Evolutionary conservation across 2,797 vertebrate genomes (phyloP), one percentile per base, ranked within the genome.

Genomic region (Channa striata): DNA sequence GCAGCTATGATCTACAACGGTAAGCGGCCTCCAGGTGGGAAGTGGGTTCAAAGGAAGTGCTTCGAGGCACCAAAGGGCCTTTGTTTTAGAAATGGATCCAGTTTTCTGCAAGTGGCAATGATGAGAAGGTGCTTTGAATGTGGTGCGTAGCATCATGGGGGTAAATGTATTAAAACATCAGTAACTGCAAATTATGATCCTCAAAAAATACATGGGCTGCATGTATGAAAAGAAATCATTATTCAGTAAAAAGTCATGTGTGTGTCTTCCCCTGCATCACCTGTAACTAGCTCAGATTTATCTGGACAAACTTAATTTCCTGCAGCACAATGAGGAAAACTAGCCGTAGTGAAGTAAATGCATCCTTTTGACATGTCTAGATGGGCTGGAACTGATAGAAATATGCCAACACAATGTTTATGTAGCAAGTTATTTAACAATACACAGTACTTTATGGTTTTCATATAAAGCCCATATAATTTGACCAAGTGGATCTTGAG

Each of bases 1-100:
- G 90, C 89, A 12, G 90, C 92, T 33, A 94, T 96, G 87, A 91
- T 96, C 63, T 96, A 96, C 87, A 96, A 94, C 51, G 93, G 96
- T 96, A 77, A 92, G 95, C 62, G 21, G 39, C 6, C 0, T 30
- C 10, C 57, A 7, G 4, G 10, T 19, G 5, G 14, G 30, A 36
- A 61, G n/a, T n/a, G n/a, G n/a, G n/a, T n/a, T 44, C 1, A 62
- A 25, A 54, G 0, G 11, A 11, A 3, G 13, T 37, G n/a, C 8
- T 50, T 8, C 16, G 8, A 8, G 43, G 21, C 7, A 11, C 2
- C 8, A 5, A 30, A 30, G 25, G 25, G 25, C 25, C 25, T 30
- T 30, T 4, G 6, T 30, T 30, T n/a, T n/a, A n/a, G n/a, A n/a
- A n/a, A n/a, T n/a, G n/a, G n/a, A n/a, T n/a, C n/a, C n/a, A n/a